Percentiles rank a stretch among this genome's conserved stretches.
phyloP scores from a whole-genome alignment of 2,888 invertebrate species.

The Diloba caeruleocephala region DNA sequence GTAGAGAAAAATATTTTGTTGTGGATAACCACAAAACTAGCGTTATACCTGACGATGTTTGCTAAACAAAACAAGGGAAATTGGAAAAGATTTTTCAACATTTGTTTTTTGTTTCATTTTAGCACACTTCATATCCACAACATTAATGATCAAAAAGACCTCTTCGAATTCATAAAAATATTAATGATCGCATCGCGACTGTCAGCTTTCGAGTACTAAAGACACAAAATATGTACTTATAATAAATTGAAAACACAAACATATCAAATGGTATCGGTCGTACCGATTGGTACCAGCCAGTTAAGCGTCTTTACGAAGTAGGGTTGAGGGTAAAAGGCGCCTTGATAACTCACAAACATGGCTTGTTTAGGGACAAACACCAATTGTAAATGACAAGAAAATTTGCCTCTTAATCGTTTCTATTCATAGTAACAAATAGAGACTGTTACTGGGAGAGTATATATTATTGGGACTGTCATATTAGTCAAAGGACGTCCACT shows the following conservation, averaged over 20 bases:
- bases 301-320: slow-evolving; percentile 9
- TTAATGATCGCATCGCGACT: slow-evolving; percentile 9
- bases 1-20: slow-evolving; percentile 34
- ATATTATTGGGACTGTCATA: too few species aligned
- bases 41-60: slow-evolving; percentile 8
- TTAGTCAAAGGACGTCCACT: too few species aligned
- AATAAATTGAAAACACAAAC: slow-evolving; percentile 47
- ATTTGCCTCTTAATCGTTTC: slow-evolving; percentile 25
- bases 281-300: slow-evolving; percentile 36
- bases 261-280: slow-evolving; percentile 30
- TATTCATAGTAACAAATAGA: too few species aligned
- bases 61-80: neutral
- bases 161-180: slow-evolving; percentile 5
- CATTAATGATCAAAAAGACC: neutral
- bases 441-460: too few species aligned
- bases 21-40: slow-evolving; percentile 36
- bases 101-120: neutral
- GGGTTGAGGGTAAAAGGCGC: slow-evolving; percentile 43
- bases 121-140: too few species aligned
- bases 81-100: slow-evolving; percentile 4
- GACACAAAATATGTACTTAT: slow-evolving; percentile 13
- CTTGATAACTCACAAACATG: slow-evolving; percentile 52
- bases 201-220: slow-evolving; percentile 10
- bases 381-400: slow-evolving; percentile 40
- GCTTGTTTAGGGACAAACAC: slow-evolving; percentile 36